Evolutionary conservation across 2,888 invertebrate species (phyloP), one percentile per base, ranked within the genome.

Genomic region (Conchocele bisecta): DNA sequence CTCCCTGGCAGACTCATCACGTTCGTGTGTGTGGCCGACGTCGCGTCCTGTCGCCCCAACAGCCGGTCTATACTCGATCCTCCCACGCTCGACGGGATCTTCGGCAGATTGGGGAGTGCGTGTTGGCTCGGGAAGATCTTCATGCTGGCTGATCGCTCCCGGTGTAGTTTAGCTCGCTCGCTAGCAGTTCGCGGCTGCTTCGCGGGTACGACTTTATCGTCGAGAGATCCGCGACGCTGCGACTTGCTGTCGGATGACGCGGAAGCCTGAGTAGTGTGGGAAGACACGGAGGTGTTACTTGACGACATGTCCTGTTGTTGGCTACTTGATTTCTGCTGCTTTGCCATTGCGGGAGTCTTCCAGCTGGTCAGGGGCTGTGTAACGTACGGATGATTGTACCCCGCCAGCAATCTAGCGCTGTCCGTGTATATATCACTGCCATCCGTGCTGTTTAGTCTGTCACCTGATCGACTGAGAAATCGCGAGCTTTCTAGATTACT

Each of bases 401-500:
- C 81, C 13, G 74, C 56, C 29, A 83, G 54, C 39, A 82, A 58
- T 26, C 76, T 69, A 28, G 65, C 69, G 51, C 61, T 53, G 41
- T 69, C 74, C 26, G 70, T 42, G 46, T 60, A 67, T 22, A 59
- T 44, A n/a, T 26, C 44, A 2, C 57, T 31, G 22, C 65, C 67
- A 9, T 56, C 64, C 9, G 81, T 50, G 17, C 65, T 67, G 59
- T 88, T 83, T 28, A 88, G 71, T 6, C 82, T 54, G 56, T 88
- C 88, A 26, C 88, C 86, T 20, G 88, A 88, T n/a, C 83, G 81
- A 68, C 88, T 87, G 13, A 87, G 79, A 60, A 82, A 87, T 22
- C 84, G 64, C 9, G 85, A 84, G 1, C 83, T 79, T 50, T 77
- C 81, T 20, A 87, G 66, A 41, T 66, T 74, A 9, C 75, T 63